Conservation (phyloP, 2,797 vertebrate species). For the Brachyalestes nurse region DNA sequence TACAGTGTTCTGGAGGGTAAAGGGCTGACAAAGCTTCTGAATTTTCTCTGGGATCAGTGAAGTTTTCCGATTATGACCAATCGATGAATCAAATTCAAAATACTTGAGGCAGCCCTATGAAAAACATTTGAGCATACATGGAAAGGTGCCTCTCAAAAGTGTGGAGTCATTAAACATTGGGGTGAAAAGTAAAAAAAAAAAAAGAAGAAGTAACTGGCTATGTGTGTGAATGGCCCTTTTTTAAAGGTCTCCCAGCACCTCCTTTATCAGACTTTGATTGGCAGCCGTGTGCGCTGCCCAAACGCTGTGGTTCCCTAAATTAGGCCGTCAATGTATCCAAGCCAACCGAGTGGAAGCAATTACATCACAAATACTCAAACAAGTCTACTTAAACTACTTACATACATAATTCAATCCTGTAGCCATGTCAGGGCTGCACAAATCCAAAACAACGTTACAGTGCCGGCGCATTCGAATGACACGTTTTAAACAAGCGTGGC, state of each 20-base stretch:
- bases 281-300: constrained; percentile 53
- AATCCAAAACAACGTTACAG: constrained; percentile 36
- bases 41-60: no score
- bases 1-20: no score
- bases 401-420: constrained; percentile 70
- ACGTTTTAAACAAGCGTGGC: constrained; percentile 36
- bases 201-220: constrained; percentile 4
- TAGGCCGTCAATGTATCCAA: constrained; percentile 59
- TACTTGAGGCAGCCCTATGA: no score
- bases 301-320: constrained; percentile 61
- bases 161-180: no score
- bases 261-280: constrained; percentile 55
- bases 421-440: constrained; percentile 60
- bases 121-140: background rate
- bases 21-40: no score
- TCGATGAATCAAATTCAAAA: no score
- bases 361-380: constrained; percentile 74
- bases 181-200: background rate
- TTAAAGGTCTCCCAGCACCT: constrained; percentile 26
- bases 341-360: constrained; percentile 74
- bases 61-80: no score
- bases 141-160: constrained; percentile 1
- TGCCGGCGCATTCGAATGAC: constrained; percentile 36
- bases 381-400: constrained; percentile 70
- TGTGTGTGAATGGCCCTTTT: constrained; percentile 21